Evolutionary conservation across 2,888 invertebrate genomes (phyloP), one percentile per base, ranked within the genome.

Genomic region (Phragmatobia fuliginosa): DNA sequence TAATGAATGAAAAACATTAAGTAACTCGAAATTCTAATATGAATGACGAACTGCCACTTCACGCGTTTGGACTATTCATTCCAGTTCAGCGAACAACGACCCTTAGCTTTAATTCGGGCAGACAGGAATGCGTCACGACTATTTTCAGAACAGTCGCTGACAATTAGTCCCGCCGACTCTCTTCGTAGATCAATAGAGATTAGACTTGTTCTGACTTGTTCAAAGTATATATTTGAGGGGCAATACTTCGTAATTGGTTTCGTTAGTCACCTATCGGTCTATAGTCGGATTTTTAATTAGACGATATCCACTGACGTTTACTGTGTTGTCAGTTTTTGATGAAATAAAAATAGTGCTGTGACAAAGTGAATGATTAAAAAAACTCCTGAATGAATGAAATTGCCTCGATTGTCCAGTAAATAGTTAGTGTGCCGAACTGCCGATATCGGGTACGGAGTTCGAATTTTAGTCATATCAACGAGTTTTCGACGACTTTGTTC

Each of bases 121-220:
- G 52, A 56, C 52, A 25, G 52, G 52, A 25, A 56, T 56, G 52
- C 52, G 52, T 56, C 52, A 56, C 52, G 14, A 28, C 52, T 28
- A 56, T 56, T 56, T 28, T 28, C 28, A 56, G 52, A 28, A 56
- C 52, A 45, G 25, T 56, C 52, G 25, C 52, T 56, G 2, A 56
- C 28, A 56, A 56, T 56, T 56, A 56, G 52, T 56, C 28, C 52
- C 52, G 25, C 28, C 25, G 16, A 28, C 14, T 10, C 52, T 56
- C 28, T 56, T 56, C 5, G 25, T 56, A 25, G 28, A 25, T 56
- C 14, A 14, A 56, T 56, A 28, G 25, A 56, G 52, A 56, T 56
- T 56, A 56, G 52, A 56, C 25, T 11, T 28, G 14, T 21, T 21
- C 45, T 45, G 21, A 5, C 11, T 56, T 56, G 28, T 28, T 28